Evolutionary conservation across 2,888 invertebrate species (phyloP).

Genomic region (Nomada lathburiana): DNA sequence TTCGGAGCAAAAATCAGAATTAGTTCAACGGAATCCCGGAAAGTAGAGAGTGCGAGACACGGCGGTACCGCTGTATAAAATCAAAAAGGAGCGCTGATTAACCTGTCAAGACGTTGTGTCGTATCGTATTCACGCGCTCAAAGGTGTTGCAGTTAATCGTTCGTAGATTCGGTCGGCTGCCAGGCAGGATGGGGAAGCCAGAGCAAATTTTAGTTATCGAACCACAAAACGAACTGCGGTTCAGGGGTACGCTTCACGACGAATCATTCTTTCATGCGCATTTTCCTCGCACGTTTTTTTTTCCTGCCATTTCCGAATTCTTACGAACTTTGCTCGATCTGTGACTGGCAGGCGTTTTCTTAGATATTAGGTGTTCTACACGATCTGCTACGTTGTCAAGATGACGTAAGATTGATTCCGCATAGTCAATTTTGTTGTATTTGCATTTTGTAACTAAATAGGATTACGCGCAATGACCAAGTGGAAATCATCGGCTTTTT

Average conservation of each 20-base stretch:
- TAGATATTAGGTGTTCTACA: constrained; percentile 57
- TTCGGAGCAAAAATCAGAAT: constrained; percentile 78
- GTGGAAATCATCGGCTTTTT: constrained; percentile 40
- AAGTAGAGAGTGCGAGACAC: constrained; percentile 75
- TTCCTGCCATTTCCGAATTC: constrained; percentile 4
- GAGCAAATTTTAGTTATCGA: constrained; percentile 94
- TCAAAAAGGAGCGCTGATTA: constrained; percentile 57
- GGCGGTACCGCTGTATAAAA: constrained; percentile 64
- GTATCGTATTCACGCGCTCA: constrained; percentile 41
- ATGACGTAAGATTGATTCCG: constrained; percentile 69
- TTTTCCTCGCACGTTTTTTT: constrained; percentile 15
- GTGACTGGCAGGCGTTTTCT: constrained; percentile 44
- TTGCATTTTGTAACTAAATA: constrained; percentile 26
- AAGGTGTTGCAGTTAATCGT: constrained; percentile 59
- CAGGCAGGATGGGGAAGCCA: constrained; percentile 87
- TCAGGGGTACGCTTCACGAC: constrained; percentile 90
- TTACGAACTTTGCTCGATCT: constrained; percentile 3
- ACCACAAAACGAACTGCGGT: constrained; percentile 94
- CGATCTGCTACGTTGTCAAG: constrained; percentile 71
- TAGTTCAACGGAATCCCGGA: constrained; percentile 82
- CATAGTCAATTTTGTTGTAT: constrained; percentile 47
- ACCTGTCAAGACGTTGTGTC: constrained; percentile 67
- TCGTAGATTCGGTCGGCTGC: constrained; percentile 55
- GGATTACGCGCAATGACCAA: constrained; percentile 23
- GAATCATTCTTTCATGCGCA: constrained; percentile 47